These are phyloP conservation scores for Sipha flava DNA, from an alignment of 1,140 invertebrate genomes.

Conservation along the genomic window DNA sequence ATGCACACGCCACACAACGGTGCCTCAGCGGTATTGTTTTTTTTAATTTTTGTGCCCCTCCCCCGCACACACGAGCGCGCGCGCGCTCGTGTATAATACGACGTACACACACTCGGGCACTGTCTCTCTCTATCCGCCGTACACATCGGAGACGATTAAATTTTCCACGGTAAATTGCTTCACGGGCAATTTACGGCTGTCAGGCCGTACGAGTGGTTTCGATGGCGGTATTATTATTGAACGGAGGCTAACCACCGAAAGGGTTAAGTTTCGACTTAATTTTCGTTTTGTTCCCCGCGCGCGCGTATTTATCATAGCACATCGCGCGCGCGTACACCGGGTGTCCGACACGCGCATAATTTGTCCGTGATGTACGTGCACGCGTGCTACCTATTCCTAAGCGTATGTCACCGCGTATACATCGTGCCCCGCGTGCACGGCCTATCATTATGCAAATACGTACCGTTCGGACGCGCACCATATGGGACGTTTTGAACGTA, in stretches of 20 bases:
- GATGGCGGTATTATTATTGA: constrained; percentile 29
- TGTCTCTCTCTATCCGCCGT: no score
- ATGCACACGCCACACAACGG: neutral
- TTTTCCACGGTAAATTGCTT: constrained; percentile 8
- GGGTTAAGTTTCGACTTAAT: constrained; percentile 20
- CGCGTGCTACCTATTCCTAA: neutral
- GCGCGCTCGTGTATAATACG: no score
- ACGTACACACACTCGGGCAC: no score
- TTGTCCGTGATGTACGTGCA: neutral
- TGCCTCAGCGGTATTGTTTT: neutral
- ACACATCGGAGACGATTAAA: neutral
- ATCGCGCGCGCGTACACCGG: neutral
- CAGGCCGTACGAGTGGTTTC: neutral
- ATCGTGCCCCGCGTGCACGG: no score
- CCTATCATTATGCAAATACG: constrained; percentile 26
- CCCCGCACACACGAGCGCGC: no score
- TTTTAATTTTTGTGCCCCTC: neutral
- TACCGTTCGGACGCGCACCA: neutral
- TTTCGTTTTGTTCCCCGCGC: neutral
- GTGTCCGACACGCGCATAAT: constrained; percentile 2
- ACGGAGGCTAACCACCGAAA: constrained; percentile 12
- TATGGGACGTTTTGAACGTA: neutral
- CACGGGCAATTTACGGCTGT: constrained; percentile 13
- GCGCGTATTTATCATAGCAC: neutral
- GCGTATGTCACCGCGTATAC: neutral